A percentile compares a stretch with the other conserved stretches of the same genome.
Conservation (phyloP, 2,888 invertebrate genomes). For the Melieria crassipennis region DNA sequence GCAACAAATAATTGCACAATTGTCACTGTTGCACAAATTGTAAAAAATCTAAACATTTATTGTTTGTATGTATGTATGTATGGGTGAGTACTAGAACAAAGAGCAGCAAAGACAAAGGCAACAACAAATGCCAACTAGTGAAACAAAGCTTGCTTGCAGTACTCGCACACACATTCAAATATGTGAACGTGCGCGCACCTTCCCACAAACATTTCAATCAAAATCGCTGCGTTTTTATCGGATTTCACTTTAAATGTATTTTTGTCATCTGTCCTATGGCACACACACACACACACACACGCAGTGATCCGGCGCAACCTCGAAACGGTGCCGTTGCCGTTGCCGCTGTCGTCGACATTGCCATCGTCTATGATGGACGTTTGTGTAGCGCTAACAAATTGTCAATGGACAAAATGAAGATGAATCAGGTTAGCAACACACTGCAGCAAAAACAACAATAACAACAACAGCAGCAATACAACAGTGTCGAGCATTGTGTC, state of each 20-base stretch:
- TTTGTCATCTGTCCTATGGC: conserved; percentile 20
- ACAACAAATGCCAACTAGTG: not conserved
- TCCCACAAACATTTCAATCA: conserved; percentile 11
- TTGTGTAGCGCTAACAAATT: conserved; percentile 39
- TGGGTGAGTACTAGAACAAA: not conserved
- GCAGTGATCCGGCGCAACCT: not conserved
- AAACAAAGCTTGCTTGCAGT: not conserved
- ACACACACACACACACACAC: not conserved
- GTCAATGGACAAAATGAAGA: conserved; percentile 36
- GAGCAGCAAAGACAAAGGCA: not conserved
- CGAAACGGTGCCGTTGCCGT: not conserved
- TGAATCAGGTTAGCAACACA: conserved; percentile 2
- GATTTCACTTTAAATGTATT: conserved; percentile 32
- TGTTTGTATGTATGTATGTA: too few relatives aligned
- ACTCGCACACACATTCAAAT: too few relatives aligned
- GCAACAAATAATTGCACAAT: conserved; percentile 12
- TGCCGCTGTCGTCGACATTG: conserved; percentile 17
- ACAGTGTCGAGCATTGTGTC: too few relatives aligned
- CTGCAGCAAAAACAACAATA: too few relatives aligned
- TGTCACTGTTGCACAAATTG: conserved; percentile 16
- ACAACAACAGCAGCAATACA: too few relatives aligned
- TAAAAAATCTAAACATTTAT: not conserved
- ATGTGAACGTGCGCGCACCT: conserved; percentile 1
- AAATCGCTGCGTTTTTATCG: conserved; percentile 28
- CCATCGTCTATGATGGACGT: conserved; percentile 32